phyloP scores from a whole-genome alignment of 2,113 vertebrate genomes.

The Sarotherodon lohbergeri region DNA sequence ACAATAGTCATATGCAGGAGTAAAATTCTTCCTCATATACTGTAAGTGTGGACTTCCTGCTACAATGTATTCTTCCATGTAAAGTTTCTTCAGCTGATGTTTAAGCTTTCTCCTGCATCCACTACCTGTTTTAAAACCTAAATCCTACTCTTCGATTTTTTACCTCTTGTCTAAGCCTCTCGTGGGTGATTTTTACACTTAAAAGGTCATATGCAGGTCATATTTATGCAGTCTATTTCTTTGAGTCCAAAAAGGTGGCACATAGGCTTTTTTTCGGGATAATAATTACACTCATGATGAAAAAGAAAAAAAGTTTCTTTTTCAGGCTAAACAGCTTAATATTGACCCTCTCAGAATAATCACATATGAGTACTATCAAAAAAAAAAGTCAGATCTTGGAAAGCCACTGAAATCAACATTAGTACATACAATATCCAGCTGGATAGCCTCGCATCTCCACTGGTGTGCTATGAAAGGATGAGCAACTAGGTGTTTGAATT shows the following conservation, averaged over 20 bases:
- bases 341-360: neutral
- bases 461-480: neutral
- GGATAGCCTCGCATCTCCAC: neutral
- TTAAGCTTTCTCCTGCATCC: neutral
- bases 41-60: neutral
- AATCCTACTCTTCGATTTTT: neutral
- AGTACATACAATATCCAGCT: neutral
- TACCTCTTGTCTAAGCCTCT: neutral
- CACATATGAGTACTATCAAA: neutral
- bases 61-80: neutral
- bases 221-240: too few species aligned
- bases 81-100: neutral
- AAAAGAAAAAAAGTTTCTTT: neutral
- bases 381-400: neutral
- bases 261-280: neutral
- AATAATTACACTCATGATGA: neutral
- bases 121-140: neutral
- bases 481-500: neutral
- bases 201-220: too few species aligned
- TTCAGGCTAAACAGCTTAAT: neutral
- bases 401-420: neutral
- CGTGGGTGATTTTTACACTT: too few species aligned
- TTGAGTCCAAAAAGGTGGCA: too few species aligned
- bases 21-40: neutral
- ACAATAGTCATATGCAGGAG: neutral